phyloP scores from a whole-genome alignment of 92 coral and sea anemone species.

The Paramuricea clavata region DNA sequence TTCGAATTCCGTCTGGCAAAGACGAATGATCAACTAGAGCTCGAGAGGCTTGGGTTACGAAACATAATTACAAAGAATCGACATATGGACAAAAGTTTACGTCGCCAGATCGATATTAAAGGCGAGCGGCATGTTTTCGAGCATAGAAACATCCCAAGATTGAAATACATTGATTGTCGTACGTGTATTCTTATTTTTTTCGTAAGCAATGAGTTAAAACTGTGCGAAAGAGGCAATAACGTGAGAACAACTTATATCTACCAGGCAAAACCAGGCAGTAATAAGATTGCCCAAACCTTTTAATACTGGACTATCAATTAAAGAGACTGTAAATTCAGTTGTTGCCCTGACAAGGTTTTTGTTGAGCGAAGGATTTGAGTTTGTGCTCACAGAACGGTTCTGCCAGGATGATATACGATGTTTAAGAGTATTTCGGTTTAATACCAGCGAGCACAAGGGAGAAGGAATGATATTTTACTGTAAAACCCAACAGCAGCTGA shows the following conservation, averaged over 20 bases:
- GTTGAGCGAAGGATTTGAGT: slow-evolving; percentile 19
- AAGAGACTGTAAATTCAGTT: neutral
- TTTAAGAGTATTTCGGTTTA: neutral
- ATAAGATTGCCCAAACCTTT: slow-evolving; percentile 1
- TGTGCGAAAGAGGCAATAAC: neutral
- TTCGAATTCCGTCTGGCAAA: slow-evolving; percentile 11
- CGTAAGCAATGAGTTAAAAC: neutral
- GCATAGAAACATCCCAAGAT: neutral
- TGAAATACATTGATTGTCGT: neutral
- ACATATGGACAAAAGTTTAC: neutral
- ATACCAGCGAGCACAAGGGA: neutral
- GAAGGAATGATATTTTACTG: neutral
- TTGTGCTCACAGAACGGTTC: slow-evolving; percentile 20
- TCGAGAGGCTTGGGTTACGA: slow-evolving; percentile 6
- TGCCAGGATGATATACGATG: slow-evolving; percentile 35
- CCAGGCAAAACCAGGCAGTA: too few relatives aligned
- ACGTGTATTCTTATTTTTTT: neutral
- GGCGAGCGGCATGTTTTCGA: slow-evolving; percentile 1
- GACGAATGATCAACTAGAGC: neutral
- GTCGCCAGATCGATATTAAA: neutral
- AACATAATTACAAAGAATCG: slow-evolving; percentile 10
- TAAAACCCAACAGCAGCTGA: neutral
- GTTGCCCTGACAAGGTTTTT: slow-evolving; percentile 16
- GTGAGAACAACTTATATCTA: neutral
- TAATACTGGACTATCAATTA: neutral